A percentile compares a stretch with the other conserved stretches of the same genome.
Evolutionary conservation across 2,888 invertebrate species (phyloP).

Genomic region (Tetheella fluctuosa): DNA sequence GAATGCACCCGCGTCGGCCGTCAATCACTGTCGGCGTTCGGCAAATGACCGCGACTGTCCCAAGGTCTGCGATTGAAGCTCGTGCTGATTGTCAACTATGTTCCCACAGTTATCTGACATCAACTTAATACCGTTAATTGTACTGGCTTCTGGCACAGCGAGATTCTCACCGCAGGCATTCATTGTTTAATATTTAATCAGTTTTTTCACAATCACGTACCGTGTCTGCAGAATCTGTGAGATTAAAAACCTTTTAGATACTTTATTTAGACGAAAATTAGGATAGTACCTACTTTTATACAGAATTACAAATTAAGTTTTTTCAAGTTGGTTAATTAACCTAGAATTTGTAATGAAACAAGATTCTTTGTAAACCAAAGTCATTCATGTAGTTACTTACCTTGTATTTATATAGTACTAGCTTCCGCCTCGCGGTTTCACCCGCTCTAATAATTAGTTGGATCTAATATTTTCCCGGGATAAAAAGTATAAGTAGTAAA

Average conservation of each 20-base stretch:
- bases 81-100: conserved; percentile 32
- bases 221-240: background rate
- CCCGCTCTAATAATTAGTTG: no score
- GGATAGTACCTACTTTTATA: background rate
- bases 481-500: no score
- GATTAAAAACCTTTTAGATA: background rate
- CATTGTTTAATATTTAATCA: conserved; percentile 21
- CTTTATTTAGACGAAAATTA: background rate
- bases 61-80: conserved; percentile 31
- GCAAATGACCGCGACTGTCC: conserved; percentile 18
- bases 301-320: background rate
- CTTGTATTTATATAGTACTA: background rate
- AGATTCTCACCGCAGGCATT: conserved; percentile 12
- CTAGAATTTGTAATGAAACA: background rate
- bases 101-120: conserved; percentile 29
- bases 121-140: conserved; percentile 46
- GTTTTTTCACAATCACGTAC: conserved; percentile 27
- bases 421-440: no score
- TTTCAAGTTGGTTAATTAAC: background rate
- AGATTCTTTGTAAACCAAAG: background rate
- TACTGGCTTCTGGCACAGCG: conserved; percentile 19
- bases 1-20: conserved; percentile 37
- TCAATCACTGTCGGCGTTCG: conserved; percentile 21
- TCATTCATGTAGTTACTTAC: background rate
- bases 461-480: no score